Base-by-base conservation (phyloP, 2,888 invertebrate genomes). In the Crossocerus cetratus region DNA sequence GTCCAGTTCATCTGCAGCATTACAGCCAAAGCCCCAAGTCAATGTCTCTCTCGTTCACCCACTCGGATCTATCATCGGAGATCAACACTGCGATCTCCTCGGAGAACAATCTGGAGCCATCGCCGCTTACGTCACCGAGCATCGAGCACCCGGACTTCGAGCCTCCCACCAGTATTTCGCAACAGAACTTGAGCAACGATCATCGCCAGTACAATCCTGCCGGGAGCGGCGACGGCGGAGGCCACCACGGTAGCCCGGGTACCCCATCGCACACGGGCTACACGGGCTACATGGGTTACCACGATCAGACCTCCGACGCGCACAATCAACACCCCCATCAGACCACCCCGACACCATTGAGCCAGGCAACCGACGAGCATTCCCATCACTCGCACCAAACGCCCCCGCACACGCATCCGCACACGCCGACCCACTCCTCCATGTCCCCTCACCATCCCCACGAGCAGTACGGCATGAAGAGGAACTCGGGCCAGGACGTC, bases 21-120 rank as follows among this genome's bases (percentile, higher is more conserved):
- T 91, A 91, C 80, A 90, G 89, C 76, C 90, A 90, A 83, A 90
- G 90, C 67, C 90, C 90, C 21, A 90, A 90, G 67, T 89, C 90
- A 2, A 87, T 90, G 87, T 89, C 88, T 69, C 91, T 92, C 76
- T 92, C 93, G 21, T 93, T 93, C 80, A 93, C 93, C 21, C 95
- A 95, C 89, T 95, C 94, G 54, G 95, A 95, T 88, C 91, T 95
- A 79, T 94, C 95, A 71, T 94, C 94, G 68, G 95, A 95, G 88
- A 95, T 96, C 86, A 95, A 95, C 86, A 95, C 95, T 11, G 95
- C 95, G 64, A 95, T 96, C 84, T 94, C 95, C 72, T 93, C 93
- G 23, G 93, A 93, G 82, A 93, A 93, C 81, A 90, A 93, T 70
- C 91, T 92, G 60, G 94, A 95, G 56, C 94, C 94, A 13, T 93